Base-by-base conservation (phyloP, 1,140 invertebrate species). In the Maconellicoccus hirsutus region DNA sequence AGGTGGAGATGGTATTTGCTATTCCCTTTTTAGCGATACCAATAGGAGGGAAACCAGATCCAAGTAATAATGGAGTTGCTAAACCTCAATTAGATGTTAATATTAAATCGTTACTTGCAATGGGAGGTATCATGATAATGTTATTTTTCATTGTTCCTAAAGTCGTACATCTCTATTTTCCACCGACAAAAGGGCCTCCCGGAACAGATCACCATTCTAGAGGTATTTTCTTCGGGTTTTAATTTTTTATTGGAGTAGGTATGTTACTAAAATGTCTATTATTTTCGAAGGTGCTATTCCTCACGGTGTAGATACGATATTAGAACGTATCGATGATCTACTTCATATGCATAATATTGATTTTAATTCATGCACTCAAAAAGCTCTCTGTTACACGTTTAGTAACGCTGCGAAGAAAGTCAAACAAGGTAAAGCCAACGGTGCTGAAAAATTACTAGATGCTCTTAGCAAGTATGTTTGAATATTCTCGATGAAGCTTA, bases 361-460 rank as follows among this genome's bases (percentile, higher is more conserved):
- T 52, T 52, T 52, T 52, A 72, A 76, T 0, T 76, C 78, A 0
- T 82, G 81, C 33, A 70, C 79, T 29, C 79, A 81, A 71, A 74
- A 76, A 27, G 73, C 77, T 0, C 72, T 81, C 61, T 82, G 81
- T 52, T 77, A 75, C 10, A 69, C 78, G 1, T 75, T 80, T 33
- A 75, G 76, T 3, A 72, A 72, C 16, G 76, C 77, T 0, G 73
- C 71, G 7, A 72, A 74, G 4, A 59, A 75, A 14, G 66, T 72
- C 14, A 26, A 29, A 10, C 61, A 25, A 22, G 75, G 77, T 0
- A 76, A 75, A 66, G 77, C 77, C 0, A 75, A 77, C 0, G 79
- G 76, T 27, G 73, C 74, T 0, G 78, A 80, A 1, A 80, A 81
- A 73, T 80, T 82, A 52, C 77, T 81, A 26, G 80, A 82, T 69